Base-by-base conservation (phyloP, 2,797 vertebrate genomes). In the Valencia hispanica region DNA sequence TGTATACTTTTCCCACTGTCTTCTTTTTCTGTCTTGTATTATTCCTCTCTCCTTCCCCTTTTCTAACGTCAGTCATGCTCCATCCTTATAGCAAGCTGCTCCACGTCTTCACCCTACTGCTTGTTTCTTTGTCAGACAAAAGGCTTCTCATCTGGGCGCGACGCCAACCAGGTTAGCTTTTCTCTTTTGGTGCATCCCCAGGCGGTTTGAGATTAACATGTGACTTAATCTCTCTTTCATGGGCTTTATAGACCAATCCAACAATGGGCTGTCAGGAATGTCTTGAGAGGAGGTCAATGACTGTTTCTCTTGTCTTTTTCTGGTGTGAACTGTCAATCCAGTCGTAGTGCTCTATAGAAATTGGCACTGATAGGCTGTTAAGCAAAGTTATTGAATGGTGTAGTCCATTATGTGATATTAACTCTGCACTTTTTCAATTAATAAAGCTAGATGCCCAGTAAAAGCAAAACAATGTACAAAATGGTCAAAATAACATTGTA, bases 71-170 rank as follows among this genome's bases (percentile, higher is more conserved):
- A 88, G 72, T 92, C 89, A 86, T 87, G 84, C 73, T 84, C 73
- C 75, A 81, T 79, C 82, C 79, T 87, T 20, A 27, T 76, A 88
- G 84, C 88, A 83, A 87, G 87, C 88, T 88, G 83, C 83, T 84
- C 59, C 69, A 36, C 45, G 73, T 88, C 80, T 86, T 79, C 86
- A 57, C 61, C 73, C 82, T 78, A 82, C 91, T 92, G 91, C 92
- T 89, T 88, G 93, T 92, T 88, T 90, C 86, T 84, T 75, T 69
- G 59, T 63, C 84, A 80, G 82, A 94, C 92, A 95, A 94, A 94
- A 86, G 88, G 36, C 80, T 90, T 68, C 80, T 84, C 79, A 88
- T 74, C 87, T 89, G 88, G 92, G 91, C 89, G 86, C 68, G 53
- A 84, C 47, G 87, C 93, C 93, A 92, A 86, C 81, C 94, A 89